Evolutionary conservation across 2,113 vertebrate species (phyloP), one percentile per base, ranked within the genome.

Genomic region (Heterotis niloticus): DNA sequence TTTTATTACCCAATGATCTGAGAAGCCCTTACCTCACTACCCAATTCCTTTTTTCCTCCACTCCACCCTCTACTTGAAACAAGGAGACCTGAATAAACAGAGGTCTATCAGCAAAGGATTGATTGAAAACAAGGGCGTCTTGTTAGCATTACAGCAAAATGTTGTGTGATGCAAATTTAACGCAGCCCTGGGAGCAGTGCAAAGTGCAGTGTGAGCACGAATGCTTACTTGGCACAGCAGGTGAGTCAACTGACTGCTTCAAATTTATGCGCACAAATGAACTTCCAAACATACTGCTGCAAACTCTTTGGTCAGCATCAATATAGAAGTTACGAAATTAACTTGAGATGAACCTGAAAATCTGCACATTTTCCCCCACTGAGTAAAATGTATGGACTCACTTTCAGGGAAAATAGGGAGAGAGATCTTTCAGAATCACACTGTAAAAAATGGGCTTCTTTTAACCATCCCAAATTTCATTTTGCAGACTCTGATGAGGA

Each of bases 161-260:
- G 88, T 89, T 87, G 90, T 84, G 82, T 62, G 16, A 89, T 89
- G 90, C 85, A 91, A 92, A 91, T 90, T 79, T 77, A 86, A 67
- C 64, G 79, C 78, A 84, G 83, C 88, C 85, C 82, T 83, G 90
- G 87, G 90, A 86, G 84, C 57, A 82, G 66, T 71, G 79, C 62
- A 82, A 80, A 88, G 80, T 82, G 73, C 34, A 11, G 70, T 14
- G 81, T 88, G 87, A 87, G 87, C 87, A 86, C 82, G 86, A 85
- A 73, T 5, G 59, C 59, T 62, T 44, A 68, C 76, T 56, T 57
- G 82, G 60, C 81, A 82, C 79, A 77, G 26, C 79, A 78, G 44
- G 29, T 23, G 34, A 75, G 86, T 82, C 84, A 83, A 80, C 0
- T 90, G 86, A 88, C 88, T 90, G 90, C 84, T 86, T 80, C 80